Evolutionary conservation across 2,797 vertebrate genomes (phyloP).

Genomic region (Urophycis tenuis): DNA sequence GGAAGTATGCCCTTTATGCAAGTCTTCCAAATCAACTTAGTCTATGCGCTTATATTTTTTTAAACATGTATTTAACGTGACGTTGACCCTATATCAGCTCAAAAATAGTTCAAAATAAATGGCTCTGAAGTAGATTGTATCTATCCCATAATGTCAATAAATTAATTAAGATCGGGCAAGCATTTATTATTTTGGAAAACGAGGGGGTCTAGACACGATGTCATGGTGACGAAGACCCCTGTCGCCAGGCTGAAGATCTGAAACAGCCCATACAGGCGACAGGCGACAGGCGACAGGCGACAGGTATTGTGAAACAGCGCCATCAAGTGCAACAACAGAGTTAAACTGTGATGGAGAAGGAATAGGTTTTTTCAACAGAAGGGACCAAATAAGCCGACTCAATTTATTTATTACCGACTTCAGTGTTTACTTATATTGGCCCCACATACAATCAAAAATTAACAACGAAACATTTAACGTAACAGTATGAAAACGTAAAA

Average conservation of each 20-base stretch:
- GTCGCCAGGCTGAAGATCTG: not conserved
- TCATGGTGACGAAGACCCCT: not conserved
- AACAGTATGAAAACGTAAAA: conserved; percentile 11
- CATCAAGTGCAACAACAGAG: conserved; percentile 21
- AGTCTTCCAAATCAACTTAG: not conserved
- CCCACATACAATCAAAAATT: conserved; percentile 38
- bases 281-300: not conserved
- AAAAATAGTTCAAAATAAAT: not conserved
- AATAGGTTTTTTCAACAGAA: not conserved
- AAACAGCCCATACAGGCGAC: not conserved
- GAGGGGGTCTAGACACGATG: not conserved
- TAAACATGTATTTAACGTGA: not conserved
- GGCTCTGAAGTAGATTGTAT: not conserved
- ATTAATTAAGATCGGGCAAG: too few relatives aligned
- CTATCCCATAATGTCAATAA: not conserved
- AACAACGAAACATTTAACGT: conserved; percentile 28
- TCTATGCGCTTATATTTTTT: not conserved
- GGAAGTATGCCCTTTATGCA: not conserved
- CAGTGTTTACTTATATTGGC: conserved; percentile 40
- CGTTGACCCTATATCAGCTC: not conserved
- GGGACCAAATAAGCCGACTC: conserved; percentile 6
- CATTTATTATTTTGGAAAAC: not conserved
- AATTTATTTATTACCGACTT: conserved; percentile 30
- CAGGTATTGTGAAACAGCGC: conserved; percentile 1
- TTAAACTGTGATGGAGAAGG: not conserved